Percentiles rank a stretch among this genome's conserved stretches.
Evolutionary conservation across 1,140 invertebrate species (phyloP).

Genomic region (Stratiolaelaps scimitus): DNA sequence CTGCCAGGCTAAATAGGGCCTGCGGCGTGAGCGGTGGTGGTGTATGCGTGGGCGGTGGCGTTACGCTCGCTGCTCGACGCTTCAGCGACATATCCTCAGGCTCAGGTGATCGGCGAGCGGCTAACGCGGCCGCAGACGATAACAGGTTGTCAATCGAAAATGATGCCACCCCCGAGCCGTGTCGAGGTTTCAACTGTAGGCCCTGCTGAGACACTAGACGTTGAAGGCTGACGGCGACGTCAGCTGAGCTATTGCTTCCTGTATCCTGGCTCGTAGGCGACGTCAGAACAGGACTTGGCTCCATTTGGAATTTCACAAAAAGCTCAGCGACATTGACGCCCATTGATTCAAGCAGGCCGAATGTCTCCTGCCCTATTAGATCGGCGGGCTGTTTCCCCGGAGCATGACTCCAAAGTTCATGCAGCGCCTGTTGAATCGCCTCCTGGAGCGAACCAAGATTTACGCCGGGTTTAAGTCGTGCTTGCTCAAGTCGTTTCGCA

Average conservation of each 20-base stretch:
- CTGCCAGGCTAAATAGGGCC: slow-evolving; percentile 16
- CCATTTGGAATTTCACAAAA: slow-evolving; percentile 32
- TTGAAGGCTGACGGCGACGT: slow-evolving; percentile 15
- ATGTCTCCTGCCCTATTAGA: slow-evolving; percentile 36
- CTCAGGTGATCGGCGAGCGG: slow-evolving; percentile 7
- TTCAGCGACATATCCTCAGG: slow-evolving; percentile 19
- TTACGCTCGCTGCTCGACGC: not conserved
- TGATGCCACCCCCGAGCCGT: not conserved
- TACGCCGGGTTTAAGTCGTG: slow-evolving; percentile 35
- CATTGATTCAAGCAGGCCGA: slow-evolving; percentile 34
- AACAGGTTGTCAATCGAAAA: slow-evolving; percentile 24
- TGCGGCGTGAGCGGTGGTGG: slow-evolving; percentile 4
- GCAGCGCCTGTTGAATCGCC: slow-evolving; percentile 36
- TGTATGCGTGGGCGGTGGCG: not conserved
- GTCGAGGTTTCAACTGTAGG: slow-evolving; percentile 11
- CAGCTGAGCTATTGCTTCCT: slow-evolving; percentile 22
- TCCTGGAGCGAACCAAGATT: slow-evolving; percentile 37
- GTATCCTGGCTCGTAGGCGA: slow-evolving; percentile 22
- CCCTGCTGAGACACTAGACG: slow-evolving; percentile 23
- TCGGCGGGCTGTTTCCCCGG: slow-evolving; percentile 34
- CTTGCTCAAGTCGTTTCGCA: slow-evolving; percentile 57
- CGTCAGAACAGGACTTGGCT: slow-evolving; percentile 26
- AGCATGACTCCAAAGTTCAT: slow-evolving; percentile 35
- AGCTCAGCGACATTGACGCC: slow-evolving; percentile 34
- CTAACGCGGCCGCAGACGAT: slow-evolving; percentile 18